Evolutionary conservation across 2,888 invertebrate species (phyloP), one percentile per base, ranked within the genome.

Genomic region (Parnassius apollo): DNA sequence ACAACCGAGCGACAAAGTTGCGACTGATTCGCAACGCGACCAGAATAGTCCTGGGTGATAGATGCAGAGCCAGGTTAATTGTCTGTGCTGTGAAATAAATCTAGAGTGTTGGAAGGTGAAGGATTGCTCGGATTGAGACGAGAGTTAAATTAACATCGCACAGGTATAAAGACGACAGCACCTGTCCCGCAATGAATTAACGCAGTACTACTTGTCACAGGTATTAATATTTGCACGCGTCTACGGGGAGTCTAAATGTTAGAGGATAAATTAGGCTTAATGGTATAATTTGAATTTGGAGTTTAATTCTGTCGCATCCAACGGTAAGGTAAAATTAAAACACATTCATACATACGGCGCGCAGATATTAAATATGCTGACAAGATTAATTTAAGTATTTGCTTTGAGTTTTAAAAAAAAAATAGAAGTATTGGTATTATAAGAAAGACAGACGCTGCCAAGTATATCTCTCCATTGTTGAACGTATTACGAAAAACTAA

Each of bases 31-130:
- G 70, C 73, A 68, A 78, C 75, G 71, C 72, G 68, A 73, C 73
- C 59, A 61, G 67, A 62, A 62, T 62, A 62, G 61, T 57, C 69
- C 66, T 70, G 64, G 74, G 74, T 82, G 82, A 83, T 81, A 76
- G 78, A 82, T 73, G 61, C 59, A 66, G 69, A 68, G 68, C 66
- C 80, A 77, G 81, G 82, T 80, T 82, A 83, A 83, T 81, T 80
- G 82, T 74, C 78, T 68, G 76, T 74, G 69, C 75, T 70, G 72
- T 71, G 76, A 76, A 77, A 77, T 79, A 78, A 77, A 83, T 83
- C 75, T 77, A 76, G 75, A 74, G 71, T 71, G 73, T 70, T 70
- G 74, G 70, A 73, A 74, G 76, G 71, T 78, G 74, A 74, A 72
- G 73, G 74, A 70, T 67, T 66, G 70, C 74, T 71, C 74, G 76